Base-by-base conservation (phyloP, 2,888 invertebrate species). In the Liopterus haemorrhoidalis region DNA sequence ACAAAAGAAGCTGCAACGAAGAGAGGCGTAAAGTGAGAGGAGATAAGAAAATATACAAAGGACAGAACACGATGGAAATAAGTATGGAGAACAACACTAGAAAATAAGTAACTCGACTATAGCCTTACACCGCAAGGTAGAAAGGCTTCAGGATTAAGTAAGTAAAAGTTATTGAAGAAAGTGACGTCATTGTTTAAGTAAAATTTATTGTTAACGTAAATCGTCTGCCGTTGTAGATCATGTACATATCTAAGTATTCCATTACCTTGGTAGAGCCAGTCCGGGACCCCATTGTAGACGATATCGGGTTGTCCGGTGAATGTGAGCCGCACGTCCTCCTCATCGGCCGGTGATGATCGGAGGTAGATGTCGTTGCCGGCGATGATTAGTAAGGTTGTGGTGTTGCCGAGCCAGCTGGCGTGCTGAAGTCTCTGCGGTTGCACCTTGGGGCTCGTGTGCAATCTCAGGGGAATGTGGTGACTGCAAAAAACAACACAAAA, bases 261-360 rank as follows among this genome's bases (percentile, higher is more conserved):
- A n/a, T 57, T 66, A 89, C 91, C 91, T 80, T 95, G 95, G 71
- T 96, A 96, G 19, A 96, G 71, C 94, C 95, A 96, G 67, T 96
- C 95, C 12, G 94, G 87, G 21, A 95, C 80, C 41, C 94, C 95
- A 67, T 95, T 94, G 72, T 88, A 93, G 45, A 94, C 74, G 44
- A 81, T 70, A 45, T 85, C 86, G n/a, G 85, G 81, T 54, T 76
- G 70, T 21, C 88, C 88, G 38, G 84, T 83, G 61, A 76, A 76
- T 38, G 89, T 90, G 62, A 89, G 75, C 36, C 82, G 76, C 44
- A 77, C 70, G 56, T 86, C 79, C 5, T 74, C 70, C 50, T 81
- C 72, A 53, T 82, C 79, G 36, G 82, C 76, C 1, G 87, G 87
- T 32, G 85, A 75, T 54, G 78, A 76, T 59, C 85, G 74, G 59